phyloP scores from a whole-genome alignment of 2,888 invertebrate species.

The Boloria euphrosyne region DNA sequence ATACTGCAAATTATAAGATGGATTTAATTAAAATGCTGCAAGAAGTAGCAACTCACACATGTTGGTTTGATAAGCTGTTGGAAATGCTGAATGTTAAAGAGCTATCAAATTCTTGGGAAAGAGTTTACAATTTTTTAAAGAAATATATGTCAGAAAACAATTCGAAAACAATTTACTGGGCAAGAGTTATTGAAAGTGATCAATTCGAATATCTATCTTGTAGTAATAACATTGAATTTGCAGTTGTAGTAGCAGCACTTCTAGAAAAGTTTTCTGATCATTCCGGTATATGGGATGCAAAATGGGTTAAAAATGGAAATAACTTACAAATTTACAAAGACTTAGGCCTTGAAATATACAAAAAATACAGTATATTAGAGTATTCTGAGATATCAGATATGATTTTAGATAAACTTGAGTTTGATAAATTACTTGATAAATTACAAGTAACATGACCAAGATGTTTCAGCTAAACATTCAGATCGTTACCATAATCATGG shows the following conservation, averaged over 20 bases:
- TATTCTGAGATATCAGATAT: background rate
- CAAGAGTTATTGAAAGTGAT: constrained; percentile 37
- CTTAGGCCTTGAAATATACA: constrained; percentile 22
- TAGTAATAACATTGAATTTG: constrained; percentile 34
- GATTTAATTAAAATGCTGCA: constrained; percentile 41
- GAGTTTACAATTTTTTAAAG: constrained; percentile 31
- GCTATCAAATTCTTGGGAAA: constrained; percentile 36
- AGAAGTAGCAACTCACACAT: constrained; percentile 12
- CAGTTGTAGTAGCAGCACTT: constrained; percentile 40
- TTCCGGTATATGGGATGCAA: constrained; percentile 39
- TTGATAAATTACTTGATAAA: no score
- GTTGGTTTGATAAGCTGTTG: constrained; percentile 8
- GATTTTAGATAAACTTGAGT: no score
- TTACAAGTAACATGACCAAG: no score
- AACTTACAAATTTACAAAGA: constrained; percentile 23
- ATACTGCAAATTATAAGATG: constrained; percentile 40
- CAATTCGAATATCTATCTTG: constrained; percentile 40
- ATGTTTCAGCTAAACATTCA: no score
- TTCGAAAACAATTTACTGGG: constrained; percentile 40
- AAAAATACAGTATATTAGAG: constrained; percentile 6
- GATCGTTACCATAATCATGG: no score
- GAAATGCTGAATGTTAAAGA: constrained; percentile 29
- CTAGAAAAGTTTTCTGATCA: constrained; percentile 30
- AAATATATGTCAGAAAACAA: constrained; percentile 27
- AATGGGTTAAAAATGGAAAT: constrained; percentile 33